Conservation (phyloP, 2,888 invertebrate genomes). For the Lasius platythorax region DNA sequence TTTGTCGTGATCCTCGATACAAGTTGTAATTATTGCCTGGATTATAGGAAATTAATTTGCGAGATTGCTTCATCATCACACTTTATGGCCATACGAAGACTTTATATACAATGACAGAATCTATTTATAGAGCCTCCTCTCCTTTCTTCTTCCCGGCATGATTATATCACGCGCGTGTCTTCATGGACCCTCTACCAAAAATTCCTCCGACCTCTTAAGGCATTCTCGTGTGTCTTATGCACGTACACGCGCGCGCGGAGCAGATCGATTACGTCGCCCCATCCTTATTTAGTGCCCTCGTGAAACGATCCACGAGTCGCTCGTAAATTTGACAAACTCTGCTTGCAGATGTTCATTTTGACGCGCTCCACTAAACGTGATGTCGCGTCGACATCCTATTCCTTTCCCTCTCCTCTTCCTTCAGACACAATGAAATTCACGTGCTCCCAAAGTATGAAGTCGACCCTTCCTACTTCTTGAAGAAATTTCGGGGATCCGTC, state of each 20-base stretch:
- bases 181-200: constrained; percentile 58
- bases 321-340: constrained; percentile 76
- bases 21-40: neutral
- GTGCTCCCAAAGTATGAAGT: constrained; percentile 61
- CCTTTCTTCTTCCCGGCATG: neutral
- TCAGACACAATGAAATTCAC: constrained; percentile 60
- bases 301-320: constrained; percentile 67
- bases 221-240: constrained; percentile 47
- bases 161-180: constrained; percentile 44
- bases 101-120: neutral
- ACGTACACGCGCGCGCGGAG: constrained; percentile 20
- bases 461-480: constrained; percentile 57
- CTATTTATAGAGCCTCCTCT: neutral
- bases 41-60: neutral
- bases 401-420: constrained; percentile 20
- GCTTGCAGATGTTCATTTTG: constrained; percentile 77
- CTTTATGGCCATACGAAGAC: neutral
- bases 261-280: constrained; percentile 67
- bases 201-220: constrained; percentile 48
- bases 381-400: constrained; percentile 63
- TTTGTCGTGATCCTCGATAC: neutral
- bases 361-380: constrained; percentile 75
- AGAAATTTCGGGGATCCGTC: constrained; percentile 69
- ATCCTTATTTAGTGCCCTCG: constrained; percentile 63
- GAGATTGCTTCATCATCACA: neutral